Conservation (phyloP, 2,113 vertebrate species). For the Sciurus niger region DNA sequence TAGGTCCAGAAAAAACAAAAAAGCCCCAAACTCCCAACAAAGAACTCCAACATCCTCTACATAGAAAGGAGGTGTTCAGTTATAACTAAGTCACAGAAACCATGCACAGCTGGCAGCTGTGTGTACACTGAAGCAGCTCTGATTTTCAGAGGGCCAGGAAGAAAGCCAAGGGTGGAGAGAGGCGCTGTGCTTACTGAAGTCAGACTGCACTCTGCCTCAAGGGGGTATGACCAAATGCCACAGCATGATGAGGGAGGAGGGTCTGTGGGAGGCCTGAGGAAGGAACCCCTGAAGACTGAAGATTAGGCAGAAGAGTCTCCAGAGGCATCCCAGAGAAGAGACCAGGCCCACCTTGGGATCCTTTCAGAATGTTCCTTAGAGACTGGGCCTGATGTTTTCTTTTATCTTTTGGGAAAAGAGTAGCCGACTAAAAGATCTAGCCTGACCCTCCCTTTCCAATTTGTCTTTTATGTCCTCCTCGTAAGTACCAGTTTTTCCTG, state of each 20-base stretch:
- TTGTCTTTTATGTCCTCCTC: not conserved
- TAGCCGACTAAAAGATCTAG: not conserved
- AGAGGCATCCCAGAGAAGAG: conserved; percentile 1
- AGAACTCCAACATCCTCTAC: not conserved
- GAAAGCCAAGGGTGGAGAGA: not conserved
- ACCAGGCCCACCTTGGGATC: not conserved
- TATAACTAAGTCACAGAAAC: not conserved
- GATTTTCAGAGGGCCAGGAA: not conserved
- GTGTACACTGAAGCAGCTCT: not conserved
- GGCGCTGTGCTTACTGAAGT: not conserved
- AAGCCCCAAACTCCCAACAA: not conserved
- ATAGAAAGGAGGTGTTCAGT: too few species aligned
- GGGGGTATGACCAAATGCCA: not conserved
- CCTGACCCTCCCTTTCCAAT: not conserved
- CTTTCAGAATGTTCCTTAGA: not conserved
- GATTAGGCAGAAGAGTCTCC: not conserved
- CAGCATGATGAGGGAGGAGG: not conserved
- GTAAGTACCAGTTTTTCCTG: not conserved
- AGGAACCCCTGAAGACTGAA: not conserved
- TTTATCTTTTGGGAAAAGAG: conserved; percentile 48
- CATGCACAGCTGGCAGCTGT: not conserved
- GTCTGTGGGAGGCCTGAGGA: not conserved
- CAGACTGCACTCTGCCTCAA: not conserved
- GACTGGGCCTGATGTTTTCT: not conserved
- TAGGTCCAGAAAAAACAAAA: not conserved